Evolutionary conservation across 2,113 vertebrate species (phyloP).

Genomic region (Pyxicephalus adspersus): DNA sequence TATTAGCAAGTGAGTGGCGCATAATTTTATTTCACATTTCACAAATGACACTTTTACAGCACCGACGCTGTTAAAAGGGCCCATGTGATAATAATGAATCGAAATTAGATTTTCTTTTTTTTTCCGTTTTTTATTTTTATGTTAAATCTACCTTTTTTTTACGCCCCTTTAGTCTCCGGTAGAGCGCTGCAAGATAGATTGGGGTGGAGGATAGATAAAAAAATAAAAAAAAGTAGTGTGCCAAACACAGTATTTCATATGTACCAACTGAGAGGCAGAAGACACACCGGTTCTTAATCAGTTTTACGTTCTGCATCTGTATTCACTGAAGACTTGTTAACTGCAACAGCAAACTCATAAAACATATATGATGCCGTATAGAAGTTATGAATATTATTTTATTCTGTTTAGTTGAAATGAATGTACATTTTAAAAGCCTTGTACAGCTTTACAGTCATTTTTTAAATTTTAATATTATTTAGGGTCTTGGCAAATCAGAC

Average conservation of each 20-base stretch:
- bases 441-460: no score
- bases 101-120: not conserved
- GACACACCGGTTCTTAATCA: not conserved
- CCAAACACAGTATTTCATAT: conserved; percentile 4
- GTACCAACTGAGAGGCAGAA: conserved; percentile 10
- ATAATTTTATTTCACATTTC: not conserved
- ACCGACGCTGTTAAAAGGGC: not conserved
- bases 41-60: conserved; percentile 4
- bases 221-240: not conserved
- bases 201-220: no score
- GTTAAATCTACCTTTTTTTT: conserved; percentile 1
- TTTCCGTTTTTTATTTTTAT: not conserved
- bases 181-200: not conserved
- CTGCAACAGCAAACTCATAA: not conserved
- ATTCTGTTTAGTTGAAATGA: not conserved
- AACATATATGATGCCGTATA: conserved; percentile 19
- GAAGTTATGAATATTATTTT: conserved; percentile 3
- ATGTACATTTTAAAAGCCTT: not conserved
- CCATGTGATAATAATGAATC: conserved; percentile 5
- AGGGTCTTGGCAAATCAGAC: no score
- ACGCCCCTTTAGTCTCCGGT: not conserved
- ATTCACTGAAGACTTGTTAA: conserved; percentile 14
- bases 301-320: conserved; percentile 22
- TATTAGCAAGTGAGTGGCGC: not conserved
- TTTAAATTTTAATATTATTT: no score